Evolutionary conservation across 2,888 invertebrate genomes (phyloP).

Genomic region (Pseudococcus longispinus): DNA sequence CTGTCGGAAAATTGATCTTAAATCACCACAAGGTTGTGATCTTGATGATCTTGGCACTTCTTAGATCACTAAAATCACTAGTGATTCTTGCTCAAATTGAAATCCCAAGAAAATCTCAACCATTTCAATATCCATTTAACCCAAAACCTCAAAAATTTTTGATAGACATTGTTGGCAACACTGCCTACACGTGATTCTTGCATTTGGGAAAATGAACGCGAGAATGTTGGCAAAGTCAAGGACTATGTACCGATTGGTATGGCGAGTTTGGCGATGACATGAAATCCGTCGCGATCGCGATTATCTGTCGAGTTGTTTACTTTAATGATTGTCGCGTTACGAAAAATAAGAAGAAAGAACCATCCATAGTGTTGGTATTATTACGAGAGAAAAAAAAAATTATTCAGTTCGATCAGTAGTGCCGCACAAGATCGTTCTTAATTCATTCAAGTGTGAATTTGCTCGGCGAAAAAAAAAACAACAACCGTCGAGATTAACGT

Average conservation of each 20-base stretch:
- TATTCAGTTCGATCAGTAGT: conserved; percentile 1
- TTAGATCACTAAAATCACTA: too few species aligned
- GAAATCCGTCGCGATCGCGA: not conserved
- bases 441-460: conserved; percentile 28
- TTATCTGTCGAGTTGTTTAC: conserved; percentile 31
- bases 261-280: not conserved
- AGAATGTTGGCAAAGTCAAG: not conserved
- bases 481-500: conserved; percentile 12
- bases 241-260: not conserved
- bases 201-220: not conserved
- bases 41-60: too few species aligned
- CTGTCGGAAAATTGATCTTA: too few species aligned
- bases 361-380: not conserved
- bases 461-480: not conserved
- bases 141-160: too few species aligned
- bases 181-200: too few species aligned
- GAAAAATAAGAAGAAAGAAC: not conserved
- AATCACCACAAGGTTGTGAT: too few species aligned
- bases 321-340: conserved; percentile 13
- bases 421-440: conserved; percentile 15
- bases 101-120: too few species aligned
- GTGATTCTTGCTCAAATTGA: too few species aligned
- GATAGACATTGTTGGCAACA: too few species aligned
- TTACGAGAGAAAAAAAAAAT: not conserved
- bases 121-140: too few species aligned